Percentiles rank a stretch among this genome's conserved stretches.
These are phyloP conservation scores for Temnothorax nylanderi DNA, from an alignment of 1,140 invertebrate species.

Conservation along the genomic window DNA sequence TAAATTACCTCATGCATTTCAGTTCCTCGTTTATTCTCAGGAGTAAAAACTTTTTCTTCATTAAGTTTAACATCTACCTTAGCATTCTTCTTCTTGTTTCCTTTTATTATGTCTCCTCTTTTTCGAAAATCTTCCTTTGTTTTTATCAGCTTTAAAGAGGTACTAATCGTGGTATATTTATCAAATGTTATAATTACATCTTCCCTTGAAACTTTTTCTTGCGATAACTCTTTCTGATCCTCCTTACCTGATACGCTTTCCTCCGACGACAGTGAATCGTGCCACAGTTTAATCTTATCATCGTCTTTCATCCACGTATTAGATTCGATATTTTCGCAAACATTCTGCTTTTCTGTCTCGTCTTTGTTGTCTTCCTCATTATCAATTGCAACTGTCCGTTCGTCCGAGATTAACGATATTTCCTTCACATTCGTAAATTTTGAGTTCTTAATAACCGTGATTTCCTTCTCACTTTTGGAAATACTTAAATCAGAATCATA, in stretches of 20 bases:
- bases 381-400: constrained; percentile 12
- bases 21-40: constrained; percentile 55
- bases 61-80: constrained; percentile 65
- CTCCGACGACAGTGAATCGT: constrained; percentile 68
- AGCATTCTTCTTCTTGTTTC: constrained; percentile 44
- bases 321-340: constrained; percentile 19
- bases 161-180: constrained; percentile 56
- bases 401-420: neutral
- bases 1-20: constrained; percentile 67
- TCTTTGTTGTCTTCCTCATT: neutral
- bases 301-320: constrained; percentile 27
- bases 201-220: constrained; percentile 45
- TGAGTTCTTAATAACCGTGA: constrained; percentile 42
- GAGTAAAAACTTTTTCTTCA: constrained; percentile 59
- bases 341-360: neutral
- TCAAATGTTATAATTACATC: constrained; percentile 77
- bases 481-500: constrained; percentile 1
- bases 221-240: constrained; percentile 8
- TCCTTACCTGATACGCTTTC: neutral
- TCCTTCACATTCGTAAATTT: neutral
- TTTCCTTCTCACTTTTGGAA: constrained; percentile 42
- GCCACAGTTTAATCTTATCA: constrained; percentile 78
- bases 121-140: constrained; percentile 46
- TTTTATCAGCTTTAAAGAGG: constrained; percentile 45
- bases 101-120: constrained; percentile 28